These are phyloP conservation scores for Pseudoips prasinana DNA, from an alignment of 2,888 invertebrate genomes.

Conservation along the genomic window DNA sequence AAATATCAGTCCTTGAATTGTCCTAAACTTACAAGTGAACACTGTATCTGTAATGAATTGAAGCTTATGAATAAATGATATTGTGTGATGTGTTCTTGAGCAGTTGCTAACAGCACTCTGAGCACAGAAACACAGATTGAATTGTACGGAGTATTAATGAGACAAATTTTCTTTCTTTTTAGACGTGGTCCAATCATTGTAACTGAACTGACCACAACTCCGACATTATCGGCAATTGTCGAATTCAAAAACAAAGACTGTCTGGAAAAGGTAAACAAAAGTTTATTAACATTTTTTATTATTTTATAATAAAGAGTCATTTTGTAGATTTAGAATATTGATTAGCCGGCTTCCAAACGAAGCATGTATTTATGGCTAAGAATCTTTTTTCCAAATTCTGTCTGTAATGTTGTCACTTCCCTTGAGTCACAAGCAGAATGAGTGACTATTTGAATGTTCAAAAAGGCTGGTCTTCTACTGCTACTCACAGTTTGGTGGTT, in stretches of 20 bases:
- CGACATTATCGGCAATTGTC: constrained; percentile 81
- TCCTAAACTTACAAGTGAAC: constrained; percentile 23
- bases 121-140: constrained; percentile 39
- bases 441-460: constrained; percentile 80
- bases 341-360: constrained; percentile 38
- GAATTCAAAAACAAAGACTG: constrained; percentile 82
- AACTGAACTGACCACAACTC: constrained; percentile 81
- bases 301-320: constrained; percentile 43
- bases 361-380: constrained; percentile 53
- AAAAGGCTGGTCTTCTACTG: constrained; percentile 67
- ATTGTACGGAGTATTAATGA: constrained; percentile 70
- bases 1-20: constrained; percentile 71
- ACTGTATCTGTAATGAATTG: constrained; percentile 36
- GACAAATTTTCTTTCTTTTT: constrained; percentile 79
- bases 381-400: constrained; percentile 64
- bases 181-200: constrained; percentile 83
- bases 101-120: constrained; percentile 53
- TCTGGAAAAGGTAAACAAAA: constrained; percentile 80
- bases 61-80: constrained; percentile 28
- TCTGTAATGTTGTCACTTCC: constrained; percentile 33
- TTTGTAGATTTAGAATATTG: constrained; percentile 36
- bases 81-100: constrained; percentile 48
- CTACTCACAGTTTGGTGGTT: constrained; percentile 29
- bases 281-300: constrained; percentile 68
- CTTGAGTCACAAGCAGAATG: constrained; percentile 55